Base-by-base conservation (phyloP, 1,140 invertebrate genomes). In the Hydropsyche tenuis region DNA sequence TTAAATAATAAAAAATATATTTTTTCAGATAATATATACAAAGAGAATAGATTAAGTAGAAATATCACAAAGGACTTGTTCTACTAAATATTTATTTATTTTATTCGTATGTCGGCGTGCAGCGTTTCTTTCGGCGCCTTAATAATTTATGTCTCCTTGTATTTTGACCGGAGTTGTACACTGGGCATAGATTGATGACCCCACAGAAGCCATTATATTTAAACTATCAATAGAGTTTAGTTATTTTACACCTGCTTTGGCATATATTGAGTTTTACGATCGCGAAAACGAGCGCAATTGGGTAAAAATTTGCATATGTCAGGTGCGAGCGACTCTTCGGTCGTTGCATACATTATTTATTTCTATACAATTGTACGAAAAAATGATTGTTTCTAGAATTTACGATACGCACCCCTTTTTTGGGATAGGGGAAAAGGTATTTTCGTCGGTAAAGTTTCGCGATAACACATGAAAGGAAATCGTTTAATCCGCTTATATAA, bases 191-290 rank as follows among this genome's bases (percentile, higher is more conserved):
- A 60, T 60, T 23, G 56, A 60, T 60, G 18, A 27, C 56, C 23
- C 25, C 56, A 60, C 56, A 60, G 56, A 60, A 60, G 56, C 56
- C 56, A 60, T 60, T 60, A 60, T 60, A 7, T 18, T 60, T 60
- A 60, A 37, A 12, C 56, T 60, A 60, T 60, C 23, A 60, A 22
- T 37, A 37, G 30, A 37, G 3, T 37, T 4, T 37, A 37, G 30
- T 9, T 9, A 37, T 37, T 37, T 37, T 37, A 48, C 56, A 60
- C 56, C 56, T 60, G 56, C 22, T 20, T 9, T 6, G 14, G 11
- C 11, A 16, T 48, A 48, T 6, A n/a, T n/a, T 2, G 22, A 7
- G 23, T 20, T 60, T 60, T 60, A 7, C 22, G 22, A 60, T 11
- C 12, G 9, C 9, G 56, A 25, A 60, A 60, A 60, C 7, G 56